Evolutionary conservation across 2,113 vertebrate genomes (phyloP), one percentile per base, ranked within the genome.

Genomic region (Passer montanus): DNA sequence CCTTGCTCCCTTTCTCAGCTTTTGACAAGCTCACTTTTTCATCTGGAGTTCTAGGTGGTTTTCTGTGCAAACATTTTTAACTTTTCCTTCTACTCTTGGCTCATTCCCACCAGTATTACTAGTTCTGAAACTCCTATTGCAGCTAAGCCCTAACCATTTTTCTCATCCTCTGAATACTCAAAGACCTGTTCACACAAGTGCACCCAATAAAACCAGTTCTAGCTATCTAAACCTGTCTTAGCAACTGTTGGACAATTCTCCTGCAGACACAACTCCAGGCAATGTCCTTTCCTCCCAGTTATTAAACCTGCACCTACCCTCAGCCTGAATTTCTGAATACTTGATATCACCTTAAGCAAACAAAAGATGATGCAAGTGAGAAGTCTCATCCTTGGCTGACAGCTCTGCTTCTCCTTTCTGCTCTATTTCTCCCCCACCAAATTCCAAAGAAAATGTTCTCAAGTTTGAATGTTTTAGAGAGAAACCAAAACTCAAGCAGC

Each of bases 261-360:
- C 90, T 56, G 70, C 59, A 87, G 76, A 77, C 82, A 84, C 60
- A 88, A 86, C 76, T 72, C 50, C 52, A 74, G 68, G 83, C 70
- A 69, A 81, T 15, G 64, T 5, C 55, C 60, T 15, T 2, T 37
- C 24, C 69, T 75, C 52, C 60, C 68, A 70, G 9, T 41, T 63
- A 78, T 41, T 70, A 84, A 84, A 89, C 56, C 73, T 68, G 47
- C 64, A 78, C 86, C 44, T 72, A 59, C 47, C 20, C 52, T 87
- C 73, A 44, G 76, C 60, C 73, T 87, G 76, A 63, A 63, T 86
- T 91, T 74, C 86, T 96, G 86, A 90, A 84, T 67, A 50, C 33
- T 21, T 87, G 41, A 18, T 72, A 75, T 37, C 76, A 90, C 60
- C 89, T 81, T 56, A 50, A 92, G 80, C 86, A 95, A 94, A 95